Conservation (phyloP, 1,140 invertebrate genomes). For the Drosophila pruinosa region DNA sequence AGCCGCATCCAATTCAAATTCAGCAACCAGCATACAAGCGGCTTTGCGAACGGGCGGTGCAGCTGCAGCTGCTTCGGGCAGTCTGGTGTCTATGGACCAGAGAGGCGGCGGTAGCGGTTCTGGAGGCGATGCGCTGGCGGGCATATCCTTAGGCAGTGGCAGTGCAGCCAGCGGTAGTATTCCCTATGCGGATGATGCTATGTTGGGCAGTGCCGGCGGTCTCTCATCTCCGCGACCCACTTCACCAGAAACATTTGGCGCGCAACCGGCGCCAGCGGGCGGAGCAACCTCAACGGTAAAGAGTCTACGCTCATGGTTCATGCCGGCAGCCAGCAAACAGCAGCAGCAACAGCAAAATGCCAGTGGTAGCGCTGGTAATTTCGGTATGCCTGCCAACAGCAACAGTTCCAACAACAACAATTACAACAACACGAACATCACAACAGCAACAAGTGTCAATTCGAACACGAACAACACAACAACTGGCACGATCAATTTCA, state of each 20-base stretch:
- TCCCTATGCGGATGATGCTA: conserved; percentile 69
- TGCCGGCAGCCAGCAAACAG: conserved; percentile 51
- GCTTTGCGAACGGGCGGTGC: conserved; percentile 54
- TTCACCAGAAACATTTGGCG: conserved; percentile 66
- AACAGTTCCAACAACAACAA: conserved; percentile 54
- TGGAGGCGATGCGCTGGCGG: conserved; percentile 47
- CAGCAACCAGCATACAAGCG: conserved; percentile 71
- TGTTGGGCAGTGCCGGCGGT: conserved; percentile 45
- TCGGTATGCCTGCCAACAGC: conserved; percentile 75
- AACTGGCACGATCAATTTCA: conserved; percentile 71
- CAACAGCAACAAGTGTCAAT: conserved; percentile 58
- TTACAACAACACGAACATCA: conserved; percentile 54
- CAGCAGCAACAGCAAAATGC: conserved; percentile 31
- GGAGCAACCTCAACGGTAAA: conserved; percentile 53
- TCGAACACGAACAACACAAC: conserved; percentile 67
- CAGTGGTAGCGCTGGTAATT: conserved; percentile 53
- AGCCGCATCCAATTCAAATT: conserved; percentile 74
- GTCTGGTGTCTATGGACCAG: conserved; percentile 69
- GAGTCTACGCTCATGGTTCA: conserved; percentile 64
- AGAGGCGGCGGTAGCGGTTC: conserved; percentile 43
- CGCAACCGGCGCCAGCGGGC: conserved; percentile 27
- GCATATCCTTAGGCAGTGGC: conserved; percentile 67
- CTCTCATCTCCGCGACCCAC: conserved; percentile 63
- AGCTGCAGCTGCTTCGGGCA: conserved; percentile 45
- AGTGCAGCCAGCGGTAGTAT: conserved; percentile 69